A percentile compares a stretch with the other conserved stretches of the same genome.
Evolutionary conservation across 2,888 invertebrate species (phyloP).

Genomic region (Tipula lateralis): DNA sequence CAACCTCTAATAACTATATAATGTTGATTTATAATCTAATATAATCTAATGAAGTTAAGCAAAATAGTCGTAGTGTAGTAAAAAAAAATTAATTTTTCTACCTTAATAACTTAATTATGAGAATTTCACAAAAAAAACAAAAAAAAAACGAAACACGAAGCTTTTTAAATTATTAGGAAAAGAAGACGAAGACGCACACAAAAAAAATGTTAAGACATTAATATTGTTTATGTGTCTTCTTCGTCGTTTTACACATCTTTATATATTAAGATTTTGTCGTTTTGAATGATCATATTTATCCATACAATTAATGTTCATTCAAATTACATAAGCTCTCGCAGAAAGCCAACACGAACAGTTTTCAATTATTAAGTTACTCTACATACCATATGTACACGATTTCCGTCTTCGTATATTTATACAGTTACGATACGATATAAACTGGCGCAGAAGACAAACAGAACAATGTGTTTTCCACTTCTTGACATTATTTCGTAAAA

Average conservation of each 20-base stretch:
- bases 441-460: neutral
- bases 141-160: too few species aligned
- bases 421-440: too few species aligned
- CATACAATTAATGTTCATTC: neutral
- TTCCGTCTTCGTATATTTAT: neutral
- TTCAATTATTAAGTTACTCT: neutral
- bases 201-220: neutral
- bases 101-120: slow-evolving; percentile 11
- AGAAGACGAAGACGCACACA: neutral
- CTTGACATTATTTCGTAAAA: neutral
- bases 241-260: neutral
- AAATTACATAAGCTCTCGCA: neutral
- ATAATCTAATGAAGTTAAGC: slow-evolving; percentile 7
- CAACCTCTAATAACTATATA: neutral
- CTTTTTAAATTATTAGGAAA: neutral
- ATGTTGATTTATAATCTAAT: slow-evolving; percentile 24
- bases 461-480: slow-evolving; percentile 9
- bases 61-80: neutral
- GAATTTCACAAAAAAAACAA: neutral
- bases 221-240: neutral
- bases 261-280: neutral
- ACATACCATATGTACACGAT: neutral
- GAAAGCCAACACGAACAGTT: neutral
- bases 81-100: neutral
- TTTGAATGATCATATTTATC: neutral